Percentiles rank a stretch among this genome's conserved stretches.
These are phyloP conservation scores for Heterotis niloticus DNA, from an alignment of 2,113 vertebrate species.

Conservation along the genomic window DNA sequence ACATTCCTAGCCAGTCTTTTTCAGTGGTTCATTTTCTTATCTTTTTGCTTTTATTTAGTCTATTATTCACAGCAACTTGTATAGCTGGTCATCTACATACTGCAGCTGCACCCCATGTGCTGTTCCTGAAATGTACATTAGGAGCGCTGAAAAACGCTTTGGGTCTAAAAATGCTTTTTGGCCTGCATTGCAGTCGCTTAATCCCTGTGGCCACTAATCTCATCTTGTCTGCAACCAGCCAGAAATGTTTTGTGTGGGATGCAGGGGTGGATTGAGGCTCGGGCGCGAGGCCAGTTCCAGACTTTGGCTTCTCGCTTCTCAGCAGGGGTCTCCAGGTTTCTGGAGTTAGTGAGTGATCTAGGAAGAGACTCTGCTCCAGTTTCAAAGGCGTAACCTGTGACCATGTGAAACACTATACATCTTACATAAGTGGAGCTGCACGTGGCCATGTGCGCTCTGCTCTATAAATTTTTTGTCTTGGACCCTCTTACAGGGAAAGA, in stretches of 20 bases:
- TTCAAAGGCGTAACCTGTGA: not conserved
- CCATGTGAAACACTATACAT: constrained; percentile 6
- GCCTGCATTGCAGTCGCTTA: not conserved
- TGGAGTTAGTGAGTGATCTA: constrained; percentile 2
- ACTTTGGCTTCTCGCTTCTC: not conserved
- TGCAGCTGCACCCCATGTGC: too few relatives aligned
- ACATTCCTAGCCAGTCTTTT: not conserved
- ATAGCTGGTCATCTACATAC: too few relatives aligned
- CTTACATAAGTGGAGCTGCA: not conserved
- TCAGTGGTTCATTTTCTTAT: not conserved
- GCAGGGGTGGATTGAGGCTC: not conserved
- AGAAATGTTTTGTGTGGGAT: not conserved
- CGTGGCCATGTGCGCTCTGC: not conserved
- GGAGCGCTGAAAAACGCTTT: too few relatives aligned
- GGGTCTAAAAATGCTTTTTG: not conserved
- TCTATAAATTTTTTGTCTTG: not conserved
- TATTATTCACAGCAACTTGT: too few relatives aligned
- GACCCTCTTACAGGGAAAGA: not conserved
- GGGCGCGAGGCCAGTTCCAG: not conserved
- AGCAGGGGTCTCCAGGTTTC: not conserved
- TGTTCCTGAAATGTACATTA: too few relatives aligned
- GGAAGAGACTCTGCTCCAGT: not conserved
- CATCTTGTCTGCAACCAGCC: not conserved
- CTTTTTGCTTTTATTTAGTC: too few relatives aligned
- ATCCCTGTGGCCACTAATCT: not conserved